Base-by-base conservation (phyloP, 2,888 invertebrate species). In the Apamea sordens region DNA sequence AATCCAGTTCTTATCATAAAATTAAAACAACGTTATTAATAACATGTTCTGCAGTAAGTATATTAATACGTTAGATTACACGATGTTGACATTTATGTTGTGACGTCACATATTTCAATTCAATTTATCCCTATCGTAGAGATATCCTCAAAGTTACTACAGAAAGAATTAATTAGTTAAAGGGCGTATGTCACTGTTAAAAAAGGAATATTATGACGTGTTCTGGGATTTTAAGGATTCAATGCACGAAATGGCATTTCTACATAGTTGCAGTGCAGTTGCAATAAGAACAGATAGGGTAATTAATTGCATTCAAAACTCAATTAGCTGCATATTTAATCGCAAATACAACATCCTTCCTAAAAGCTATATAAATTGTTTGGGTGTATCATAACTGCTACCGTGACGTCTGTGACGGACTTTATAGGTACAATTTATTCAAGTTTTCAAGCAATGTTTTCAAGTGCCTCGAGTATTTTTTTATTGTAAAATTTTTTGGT, bases 71-170 rank as follows among this genome's bases (percentile, higher is more conserved):
- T 68, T 68, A 50, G 61, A 72, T 85, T 41, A 85, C 7, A 28
- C 18, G n/a, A 24, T 80, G 71, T 63, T 78, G 56, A 79, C 70
- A 71, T 65, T 65, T 36, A 50, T 53, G 44, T 28, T 36, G 68
- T 83, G 72, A 76, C 44, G 68, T 83, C 77, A 72, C 15, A 70
- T 47, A 59, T 63, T 86, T 82, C 1, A 74, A 61, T 64, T 59
- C 15, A 65, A 83, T 76, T 76, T 86, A 73, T 76, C 53, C 86
- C 65, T 61, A 64, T 67, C 59, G 28, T 21, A 44, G 50, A 53
- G n/a, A 78, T 61, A 77, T 77, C 8, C 59, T 67, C 32, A 65
- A 63, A 44, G 67, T 69, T 67, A 21, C 28, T 56, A 15, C 28
- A 65, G 7, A 64, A 64, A 79, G 8, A 65, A 24, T 36, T 28